Evolutionary conservation across 2,888 invertebrate genomes (phyloP), one percentile per base, ranked within the genome.

Genomic region (Zaprionus bogoriensis): DNA sequence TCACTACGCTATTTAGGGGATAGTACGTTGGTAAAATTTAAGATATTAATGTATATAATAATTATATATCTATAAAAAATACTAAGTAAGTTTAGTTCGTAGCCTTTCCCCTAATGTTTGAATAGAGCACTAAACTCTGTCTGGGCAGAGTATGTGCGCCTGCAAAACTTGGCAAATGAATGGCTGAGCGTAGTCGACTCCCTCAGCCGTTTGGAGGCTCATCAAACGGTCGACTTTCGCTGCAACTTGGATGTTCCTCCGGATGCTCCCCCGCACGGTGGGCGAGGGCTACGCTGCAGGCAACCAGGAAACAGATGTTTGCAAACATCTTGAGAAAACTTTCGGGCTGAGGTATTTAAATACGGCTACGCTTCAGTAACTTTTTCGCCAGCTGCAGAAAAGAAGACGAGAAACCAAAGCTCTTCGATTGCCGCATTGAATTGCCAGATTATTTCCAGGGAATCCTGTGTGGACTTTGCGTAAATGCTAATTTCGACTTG

Each of bases 301-400:
- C 39, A 67, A 51, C 57, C 77, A 64, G 74, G 74, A 87, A 82
- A 85, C 82, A 82, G 85, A 85, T 87, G 82, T 87, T 82, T 87
- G 87, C 87, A 87, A 82, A 82, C 85, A 85, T 82, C 82, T 82
- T 82, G 66, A 69, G 67, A 78, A 78, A 82, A 78, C 68, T 87
- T 85, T 87, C n/a, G 69, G 75, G 78, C 73, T 66, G 67, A 65
- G 87, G 82, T 82, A 87, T 82, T 85, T 87, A 87, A 85, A 82
- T 82, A 87, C 77, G 68, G 70, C 74, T 78, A 68, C 65, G 66
- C 62, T 79, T 59, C 66, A 79, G 48, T 68, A 72, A 85, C 86
- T 75, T 85, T 79, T 79, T 60, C 54, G 61, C 45, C 60, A 66
- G 65, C 68, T 63, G 58, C 83, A 65, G 52, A 59, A 57, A 38